These are phyloP conservation scores for Cavia porcellus DNA, from an alignment of 2,113 vertebrate genomes.

Conservation along the genomic window DNA sequence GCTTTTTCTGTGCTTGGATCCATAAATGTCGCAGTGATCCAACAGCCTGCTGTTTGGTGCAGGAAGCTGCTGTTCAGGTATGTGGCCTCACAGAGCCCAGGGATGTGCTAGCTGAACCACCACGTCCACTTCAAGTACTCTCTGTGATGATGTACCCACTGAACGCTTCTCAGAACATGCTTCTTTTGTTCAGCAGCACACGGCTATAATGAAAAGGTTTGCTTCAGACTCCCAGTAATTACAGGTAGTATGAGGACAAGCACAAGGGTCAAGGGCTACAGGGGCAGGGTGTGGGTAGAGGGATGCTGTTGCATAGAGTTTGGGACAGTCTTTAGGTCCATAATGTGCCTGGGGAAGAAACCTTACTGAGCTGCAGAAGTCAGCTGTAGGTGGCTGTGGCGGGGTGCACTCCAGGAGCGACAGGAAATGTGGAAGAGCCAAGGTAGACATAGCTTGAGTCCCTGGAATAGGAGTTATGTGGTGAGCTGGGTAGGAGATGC, in stretches of 20 bases:
- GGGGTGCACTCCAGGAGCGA: neutral
- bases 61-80: neutral
- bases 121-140: neutral
- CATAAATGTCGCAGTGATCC: too few relatives aligned
- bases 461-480: neutral
- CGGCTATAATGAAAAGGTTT: neutral
- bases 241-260: neutral
- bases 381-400: neutral
- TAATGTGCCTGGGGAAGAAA: neutral
- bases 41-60: neutral
- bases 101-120: too few relatives aligned
- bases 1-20: neutral
- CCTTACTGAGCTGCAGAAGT: neutral
- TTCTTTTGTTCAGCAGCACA: neutral
- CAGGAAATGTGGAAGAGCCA: neutral
- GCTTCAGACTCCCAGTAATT: neutral
- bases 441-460: too few relatives aligned
- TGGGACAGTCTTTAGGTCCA: neutral
- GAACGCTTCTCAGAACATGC: neutral
- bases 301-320: fast-evolving
- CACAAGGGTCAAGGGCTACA: too few relatives aligned
- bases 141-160: too few relatives aligned
- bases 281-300: neutral
- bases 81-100: neutral
- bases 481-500: fast-evolving